Percentiles rank a stretch among this genome's conserved stretches.
phyloP scores from a whole-genome alignment of 2,888 invertebrate genomes.

The Acanthoscelides obtectus region DNA sequence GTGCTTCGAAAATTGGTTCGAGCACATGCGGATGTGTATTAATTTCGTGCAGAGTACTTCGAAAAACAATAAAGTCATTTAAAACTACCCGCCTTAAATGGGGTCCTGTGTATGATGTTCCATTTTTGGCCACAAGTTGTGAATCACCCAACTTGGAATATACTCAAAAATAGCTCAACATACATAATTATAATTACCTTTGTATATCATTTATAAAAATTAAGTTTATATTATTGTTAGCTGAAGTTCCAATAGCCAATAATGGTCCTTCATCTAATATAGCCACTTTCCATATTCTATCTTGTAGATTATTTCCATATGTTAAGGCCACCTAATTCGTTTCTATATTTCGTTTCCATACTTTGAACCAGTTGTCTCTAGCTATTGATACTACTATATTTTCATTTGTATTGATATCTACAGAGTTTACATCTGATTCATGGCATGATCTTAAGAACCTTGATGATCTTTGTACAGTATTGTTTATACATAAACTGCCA shows the following conservation, averaged over 20 bases:
- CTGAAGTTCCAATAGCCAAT: slow-evolving; percentile 52
- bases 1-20: too few relatives aligned
- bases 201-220: slow-evolving; percentile 51
- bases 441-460: slow-evolving; percentile 30
- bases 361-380: slow-evolving; percentile 45
- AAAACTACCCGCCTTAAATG: too few relatives aligned
- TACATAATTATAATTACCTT: slow-evolving; percentile 46
- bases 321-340: background rate
- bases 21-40: too few relatives aligned
- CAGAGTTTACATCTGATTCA: slow-evolving; percentile 45
- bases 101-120: too few relatives aligned
- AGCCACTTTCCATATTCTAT: slow-evolving; percentile 50
- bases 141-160: too few relatives aligned
- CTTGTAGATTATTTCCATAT: slow-evolving; percentile 22
- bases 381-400: slow-evolving; percentile 47
- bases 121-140: too few relatives aligned
- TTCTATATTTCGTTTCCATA: slow-evolving; percentile 30
- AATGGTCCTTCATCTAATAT: slow-evolving; percentile 39
- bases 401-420: slow-evolving; percentile 42
- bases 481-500: slow-evolving; percentile 45
- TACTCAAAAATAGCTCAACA: too few relatives aligned
- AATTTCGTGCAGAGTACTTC: too few relatives aligned
- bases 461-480: slow-evolving; percentile 28
- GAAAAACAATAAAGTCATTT: too few relatives aligned
- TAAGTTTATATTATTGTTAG: slow-evolving; percentile 43